phyloP scores from a whole-genome alignment of 2,113 vertebrate genomes.

The Paramormyrops kingsleyae region DNA sequence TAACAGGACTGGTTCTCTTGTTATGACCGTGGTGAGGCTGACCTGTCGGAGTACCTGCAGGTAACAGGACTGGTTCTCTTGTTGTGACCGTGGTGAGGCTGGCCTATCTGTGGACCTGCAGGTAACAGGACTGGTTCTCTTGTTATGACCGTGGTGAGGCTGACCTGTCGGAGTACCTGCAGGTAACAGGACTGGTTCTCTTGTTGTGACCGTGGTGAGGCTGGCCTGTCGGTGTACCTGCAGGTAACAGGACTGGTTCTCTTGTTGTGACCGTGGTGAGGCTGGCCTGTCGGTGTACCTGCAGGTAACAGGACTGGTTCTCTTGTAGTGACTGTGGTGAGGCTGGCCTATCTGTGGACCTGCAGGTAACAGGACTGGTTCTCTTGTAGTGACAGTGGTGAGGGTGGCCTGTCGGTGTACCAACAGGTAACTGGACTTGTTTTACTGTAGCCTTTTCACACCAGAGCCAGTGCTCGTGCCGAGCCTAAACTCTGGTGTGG shows the following conservation, averaged over 20 bases:
- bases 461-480: no score
- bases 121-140: not conserved
- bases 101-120: not conserved
- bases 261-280: not conserved
- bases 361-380: not conserved
- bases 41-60: not conserved
- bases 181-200: not conserved
- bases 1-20: not conserved
- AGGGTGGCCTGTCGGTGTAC: not conserved
- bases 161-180: not conserved
- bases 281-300: not conserved
- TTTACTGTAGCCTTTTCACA: no score
- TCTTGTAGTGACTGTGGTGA: not conserved
- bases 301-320: no score
- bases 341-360: not conserved
- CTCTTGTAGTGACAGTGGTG: not conserved
- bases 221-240: not conserved
- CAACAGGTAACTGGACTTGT: not conserved
- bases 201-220: not conserved
- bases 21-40: not conserved
- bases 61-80: no score
- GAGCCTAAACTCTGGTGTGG: no score
- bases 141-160: not conserved
- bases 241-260: not conserved
- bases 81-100: not conserved